A percentile compares a stretch with the other conserved stretches of the same genome.
Conservation (phyloP, 2,888 invertebrate species). For the Pterostichus niger region DNA sequence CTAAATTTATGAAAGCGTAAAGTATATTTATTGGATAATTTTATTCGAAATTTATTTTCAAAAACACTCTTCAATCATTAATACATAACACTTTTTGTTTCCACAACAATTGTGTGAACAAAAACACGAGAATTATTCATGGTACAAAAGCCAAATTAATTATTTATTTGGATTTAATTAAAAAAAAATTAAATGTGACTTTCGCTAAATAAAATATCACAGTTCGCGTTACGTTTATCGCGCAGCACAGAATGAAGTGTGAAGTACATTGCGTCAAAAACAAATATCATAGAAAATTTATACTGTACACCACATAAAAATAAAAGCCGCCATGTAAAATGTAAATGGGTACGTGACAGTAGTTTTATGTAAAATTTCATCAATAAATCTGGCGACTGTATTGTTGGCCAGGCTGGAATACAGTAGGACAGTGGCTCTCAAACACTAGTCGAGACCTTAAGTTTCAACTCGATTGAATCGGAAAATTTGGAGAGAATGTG, state of each 20-base stretch:
- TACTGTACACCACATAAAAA: slow-evolving; percentile 38
- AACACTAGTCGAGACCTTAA: no score
- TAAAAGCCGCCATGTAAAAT: slow-evolving; percentile 48
- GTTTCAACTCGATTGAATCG: no score
- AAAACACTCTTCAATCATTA: slow-evolving; percentile 19
- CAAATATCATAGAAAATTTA: slow-evolving; percentile 52
- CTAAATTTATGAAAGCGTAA: background rate
- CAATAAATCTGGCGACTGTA: slow-evolving; percentile 25
- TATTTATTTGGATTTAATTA: slow-evolving; percentile 47
- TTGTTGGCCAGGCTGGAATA: background rate
- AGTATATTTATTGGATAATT: background rate
- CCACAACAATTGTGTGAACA: slow-evolving; percentile 13
- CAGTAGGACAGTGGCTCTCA: no score
- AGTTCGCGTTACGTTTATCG: background rate
- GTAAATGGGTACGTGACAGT: slow-evolving; percentile 31
- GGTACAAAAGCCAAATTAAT: slow-evolving; percentile 24
- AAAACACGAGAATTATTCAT: slow-evolving; percentile 8
- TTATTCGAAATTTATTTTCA: no score
- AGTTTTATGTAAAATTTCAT: slow-evolving; percentile 50
- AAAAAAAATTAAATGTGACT: slow-evolving; percentile 36
- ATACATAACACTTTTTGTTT: background rate
- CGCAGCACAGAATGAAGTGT: slow-evolving; percentile 19
- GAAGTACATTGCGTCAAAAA: slow-evolving; percentile 14
- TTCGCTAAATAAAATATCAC: slow-evolving; percentile 33
- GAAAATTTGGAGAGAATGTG: no score